Evolutionary conservation across 2,113 vertebrate species (phyloP), one percentile per base, ranked within the genome.

Genomic region (Manacus vitellinus): DNA sequence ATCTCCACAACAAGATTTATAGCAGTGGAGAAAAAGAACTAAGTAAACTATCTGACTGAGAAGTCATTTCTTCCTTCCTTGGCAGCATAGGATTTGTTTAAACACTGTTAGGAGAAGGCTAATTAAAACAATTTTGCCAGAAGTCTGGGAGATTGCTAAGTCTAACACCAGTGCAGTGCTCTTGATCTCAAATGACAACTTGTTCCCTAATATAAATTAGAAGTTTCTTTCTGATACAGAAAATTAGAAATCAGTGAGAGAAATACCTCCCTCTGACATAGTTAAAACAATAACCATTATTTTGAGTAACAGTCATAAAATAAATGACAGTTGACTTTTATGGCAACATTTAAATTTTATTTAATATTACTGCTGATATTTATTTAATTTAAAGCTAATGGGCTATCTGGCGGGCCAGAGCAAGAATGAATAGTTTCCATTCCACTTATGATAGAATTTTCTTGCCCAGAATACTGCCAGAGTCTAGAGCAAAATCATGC

Each of bases 111-210:
- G 95, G 78, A 96, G 96, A 96, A 92, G 95, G 95, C 95, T 97
- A 97, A 98, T 98, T 98, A 98, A 98, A 98, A 97, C 96, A 97
- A 97, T 97, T 98, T 98, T 97, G 83, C 96, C 95, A 97, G 93
- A 96, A 98, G 92, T 95, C 96, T 91, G 81, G 88, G 97, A 97
- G 95, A 97, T 96, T 71, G 76, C 94, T 81, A 94, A 84, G 70
- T 95, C 87, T 92, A 92, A 72, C 91, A 80, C 85, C 86, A 95
- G 83, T 86, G 96, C 91, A 67, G 44, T 96, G 92, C 83, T 96
- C 95, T 96, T 77, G 23, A 95, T 92, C 85, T 92, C 54, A 79
- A 97, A 96, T 93, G 93, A 97, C 97, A 97, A 62, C 95, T 97
- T 93, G 83, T 96, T 95, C 91, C 94, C 88, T 96, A 94, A 95